Base-by-base conservation (phyloP, 2,888 invertebrate species). In the Cosmia pyralina region DNA sequence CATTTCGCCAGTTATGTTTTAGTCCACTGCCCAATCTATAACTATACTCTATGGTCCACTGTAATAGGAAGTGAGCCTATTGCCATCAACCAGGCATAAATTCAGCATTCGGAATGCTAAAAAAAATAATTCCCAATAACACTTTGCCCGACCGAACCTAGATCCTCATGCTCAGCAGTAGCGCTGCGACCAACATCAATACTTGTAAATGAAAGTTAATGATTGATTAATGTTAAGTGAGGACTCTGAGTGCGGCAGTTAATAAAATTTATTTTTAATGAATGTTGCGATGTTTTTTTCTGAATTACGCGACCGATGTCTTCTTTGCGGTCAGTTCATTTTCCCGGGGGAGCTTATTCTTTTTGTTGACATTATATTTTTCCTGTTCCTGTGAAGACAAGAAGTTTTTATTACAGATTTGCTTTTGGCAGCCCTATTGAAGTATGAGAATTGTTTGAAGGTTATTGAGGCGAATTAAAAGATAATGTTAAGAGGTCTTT, bases 311-410 rank as follows among this genome's bases (percentile, higher is more conserved):
- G 46, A 78, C 41, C 57, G 13, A 59, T 77, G 69, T 72, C 82
- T 68, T 17, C 44, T 62, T 69, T 34, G 72, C 22, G 77, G 82
- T 72, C 72, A 77, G n/a, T 55, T 28, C 81, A 58, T 81, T 80
- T 80, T 80, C 80, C 72, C 82, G 4, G 0, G 55, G 22, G 77
- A 44, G 11, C 19, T 28, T 70, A n/a, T 63, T 48, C 28, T 62
- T 66, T 52, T 68, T 22, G 41, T 65, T n/a, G 34, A 53, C 65
- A n/a, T 71, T 60, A 38, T 41, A 8, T 41, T 77, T 62, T 76
- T 65, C 57, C 38, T 69, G 46, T 59, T 68, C 11, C 62, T 60
- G 4, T 17, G 19, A 19, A 48, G 41, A 52, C 44, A 64, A 4
- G 22, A 55, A 50, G 46, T 46, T 55, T 65, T 38, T 41, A 55